Evolutionary conservation across 2,888 invertebrate species (phyloP), one percentile per base, ranked within the genome.

Genomic region (Eupithecia pulchellata): DNA sequence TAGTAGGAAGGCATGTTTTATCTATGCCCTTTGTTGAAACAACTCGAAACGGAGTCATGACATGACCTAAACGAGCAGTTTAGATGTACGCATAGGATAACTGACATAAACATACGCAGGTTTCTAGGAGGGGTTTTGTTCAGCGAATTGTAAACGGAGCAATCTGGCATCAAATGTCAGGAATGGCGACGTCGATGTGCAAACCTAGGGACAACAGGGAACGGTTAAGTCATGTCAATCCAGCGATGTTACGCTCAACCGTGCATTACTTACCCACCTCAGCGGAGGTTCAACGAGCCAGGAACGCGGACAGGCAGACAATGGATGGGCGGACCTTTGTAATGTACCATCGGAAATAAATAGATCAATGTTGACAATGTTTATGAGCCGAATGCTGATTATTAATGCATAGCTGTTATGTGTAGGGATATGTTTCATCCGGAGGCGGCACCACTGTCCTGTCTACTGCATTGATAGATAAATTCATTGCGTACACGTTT

Each of bases 91-190:
- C 83, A 83, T 75, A 79, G 84, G 90, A 90, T 91, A 90, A 87
- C 79, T 78, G 75, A 74, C 81, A 84, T 83, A 84, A 85, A 85
- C 82, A 85, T 80, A 81, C 82, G 78, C 81, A 83, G 79, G 85
- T 84, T 84, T 81, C 82, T 81, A 84, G 83, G 79, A 84, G 83
- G 79, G 81, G 76, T 75, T 79, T 71, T 78, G 78, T 79, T 80
- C 81, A 80, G 82, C 78, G 79, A 81, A 84, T 86, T 86, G 89
- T 90, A 89, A 89, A 89, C 86, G 86, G 86, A 86, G 85, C 87
- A 91, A 92, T 92, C 91, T 91, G 81, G 84, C 88, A 92, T 92
- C 91, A 89, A 85, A 89, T 85, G 89, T 89, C 89, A 86, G 84
- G 87, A 88, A 89, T 85, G 87, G 89, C 86, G 82, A 84, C 84